Evolutionary conservation across 2,888 invertebrate species (phyloP).

Genomic region (Philaethria dido): DNA sequence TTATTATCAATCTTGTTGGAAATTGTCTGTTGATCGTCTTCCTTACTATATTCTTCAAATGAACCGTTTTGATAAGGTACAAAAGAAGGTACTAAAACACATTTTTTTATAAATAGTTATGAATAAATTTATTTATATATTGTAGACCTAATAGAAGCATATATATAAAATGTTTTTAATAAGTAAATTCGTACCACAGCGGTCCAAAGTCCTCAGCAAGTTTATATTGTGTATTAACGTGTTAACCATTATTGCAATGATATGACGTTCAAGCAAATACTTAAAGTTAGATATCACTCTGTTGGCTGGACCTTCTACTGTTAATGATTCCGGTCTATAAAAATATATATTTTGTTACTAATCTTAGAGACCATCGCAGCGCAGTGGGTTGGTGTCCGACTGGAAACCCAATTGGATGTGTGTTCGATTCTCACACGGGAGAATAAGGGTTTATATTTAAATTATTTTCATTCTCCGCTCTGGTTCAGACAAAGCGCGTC

Average conservation of each 20-base stretch:
- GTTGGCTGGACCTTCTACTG: conserved; percentile 65
- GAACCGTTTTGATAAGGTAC: conserved; percentile 9
- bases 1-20: neutral
- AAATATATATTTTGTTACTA: neutral
- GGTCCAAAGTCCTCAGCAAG: conserved; percentile 54
- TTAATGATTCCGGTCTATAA: conserved; percentile 63
- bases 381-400: too few relatives aligned
- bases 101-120: neutral
- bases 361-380: neutral
- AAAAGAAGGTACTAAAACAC: conserved; percentile 23
- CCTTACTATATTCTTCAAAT: neutral
- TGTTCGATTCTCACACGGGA: too few relatives aligned
- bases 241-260: conserved; percentile 62
- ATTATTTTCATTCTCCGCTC: too few relatives aligned
- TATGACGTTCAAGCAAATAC: conserved; percentile 62
- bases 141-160: neutral
- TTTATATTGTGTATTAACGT: conserved; percentile 55
- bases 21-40: neutral
- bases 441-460: too few relatives aligned
- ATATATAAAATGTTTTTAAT: neutral
- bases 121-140: neutral
- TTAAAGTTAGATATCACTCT: conserved; percentile 63
- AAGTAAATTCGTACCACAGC: conserved; percentile 57
- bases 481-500: too few relatives aligned
- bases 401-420: too few relatives aligned